phyloP scores from a whole-genome alignment of 1,140 invertebrate genomes.

The Drosophila nigrodunni region DNA sequence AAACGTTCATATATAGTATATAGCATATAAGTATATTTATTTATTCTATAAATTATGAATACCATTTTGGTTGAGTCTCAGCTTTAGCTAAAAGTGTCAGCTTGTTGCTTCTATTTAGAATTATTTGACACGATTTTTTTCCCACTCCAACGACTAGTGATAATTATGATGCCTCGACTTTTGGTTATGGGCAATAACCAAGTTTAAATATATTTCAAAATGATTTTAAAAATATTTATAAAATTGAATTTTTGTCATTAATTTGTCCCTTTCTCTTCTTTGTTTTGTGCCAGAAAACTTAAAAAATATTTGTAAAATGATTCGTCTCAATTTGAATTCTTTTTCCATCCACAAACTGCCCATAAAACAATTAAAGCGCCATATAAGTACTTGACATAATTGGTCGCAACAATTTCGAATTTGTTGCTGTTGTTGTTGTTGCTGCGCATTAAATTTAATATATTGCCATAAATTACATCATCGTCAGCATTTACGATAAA shows the following conservation, averaged over 20 bases:
- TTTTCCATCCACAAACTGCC: conserved; percentile 39
- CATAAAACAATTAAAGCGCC: conserved; percentile 70
- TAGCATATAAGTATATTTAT: conserved; percentile 14
- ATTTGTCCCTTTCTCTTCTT: background rate
- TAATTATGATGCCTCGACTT: conserved; percentile 43
- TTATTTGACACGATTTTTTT: conserved; percentile 77
- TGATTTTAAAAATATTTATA: background rate
- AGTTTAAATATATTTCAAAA: conserved; percentile 1
- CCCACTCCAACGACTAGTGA: conserved; percentile 14
- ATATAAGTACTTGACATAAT: conserved; percentile 78
- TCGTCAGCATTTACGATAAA: conserved; percentile 50
- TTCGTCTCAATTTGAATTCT: conserved; percentile 49
- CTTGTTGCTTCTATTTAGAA: conserved; percentile 71
- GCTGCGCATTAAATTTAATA: conserved; percentile 73
- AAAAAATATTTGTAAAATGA: conserved; percentile 15
- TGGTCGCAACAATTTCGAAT: conserved; percentile 56
- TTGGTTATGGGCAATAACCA: conserved; percentile 6
- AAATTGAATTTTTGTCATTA: no score
- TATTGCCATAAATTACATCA: conserved; percentile 76
- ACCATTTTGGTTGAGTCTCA: conserved; percentile 52
- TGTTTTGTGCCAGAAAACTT: background rate
- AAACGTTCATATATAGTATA: background rate
- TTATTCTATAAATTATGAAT: conserved; percentile 65
- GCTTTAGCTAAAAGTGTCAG: conserved; percentile 72
- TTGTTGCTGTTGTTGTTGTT: conserved; percentile 22